Base-by-base conservation (phyloP, 2,113 vertebrate genomes). In the Poecile atricapillus region DNA sequence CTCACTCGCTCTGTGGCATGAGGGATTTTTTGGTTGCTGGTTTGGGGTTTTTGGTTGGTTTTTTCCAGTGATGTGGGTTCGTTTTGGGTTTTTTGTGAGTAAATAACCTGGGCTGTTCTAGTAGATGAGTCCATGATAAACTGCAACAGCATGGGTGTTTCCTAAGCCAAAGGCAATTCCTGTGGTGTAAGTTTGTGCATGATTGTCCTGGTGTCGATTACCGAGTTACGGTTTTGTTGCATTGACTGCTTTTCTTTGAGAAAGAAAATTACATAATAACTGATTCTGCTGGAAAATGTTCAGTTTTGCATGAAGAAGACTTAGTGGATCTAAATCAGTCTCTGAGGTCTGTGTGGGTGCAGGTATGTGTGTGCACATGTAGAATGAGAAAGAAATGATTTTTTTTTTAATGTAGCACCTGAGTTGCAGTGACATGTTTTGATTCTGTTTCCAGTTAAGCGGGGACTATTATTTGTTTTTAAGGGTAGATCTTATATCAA, bases 301-400 rank as follows among this genome's bases (percentile, higher is more conserved):
- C 6, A 7, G 3, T 21, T 90, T 95, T 92, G 52, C 93, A 19
- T 35, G 82, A 58, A 49, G 74, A 90, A 56, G 88, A 80, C 75
- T 83, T 86, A 53, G 60, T 74, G 84, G 83, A 83, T 93, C 75
- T 95, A 76, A 84, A 92, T 85, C 64, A 77, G 73, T 62, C 30
- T 83, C 91, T 95, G 89, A 86, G 84, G 84, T 74, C 89, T 96
- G 67, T 95, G 87, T 97, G 94, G 91, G 94, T 96, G 93, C 78
- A 95, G 93, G 89, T 96, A 95, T 89, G 95, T 96, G 90, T 83
- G 89, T 0, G 7, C 84, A 87, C 81, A 68, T 62, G 39, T 13
- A 70, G 67, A 95, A 58, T 50, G 35, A 47, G 67, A 70, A 80
- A 55, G n/a, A 56, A 27, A 8, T 41, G 0, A 2, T 24, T 85